A percentile compares a stretch with the other conserved stretches of the same genome.
phyloP scores from a whole-genome alignment of 2,888 invertebrate genomes.

The Prosopocoilus inquinatus region DNA sequence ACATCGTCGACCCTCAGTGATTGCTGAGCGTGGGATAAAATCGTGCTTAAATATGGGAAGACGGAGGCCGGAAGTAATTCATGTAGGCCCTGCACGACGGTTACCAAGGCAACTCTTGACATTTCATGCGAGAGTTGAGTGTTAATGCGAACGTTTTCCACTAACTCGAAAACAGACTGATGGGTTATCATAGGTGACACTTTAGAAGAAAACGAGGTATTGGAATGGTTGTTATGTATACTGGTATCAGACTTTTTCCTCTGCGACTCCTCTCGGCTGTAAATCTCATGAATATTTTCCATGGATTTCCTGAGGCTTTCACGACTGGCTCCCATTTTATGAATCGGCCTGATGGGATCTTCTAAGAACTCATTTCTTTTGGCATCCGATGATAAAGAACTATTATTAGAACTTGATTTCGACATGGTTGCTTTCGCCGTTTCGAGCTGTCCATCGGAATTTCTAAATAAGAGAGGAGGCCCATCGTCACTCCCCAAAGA shows the following conservation, averaged over 20 bases:
- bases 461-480: slow-evolving; percentile 41
- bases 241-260: slow-evolving; percentile 37
- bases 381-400: slow-evolving; percentile 12
- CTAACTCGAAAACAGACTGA: slow-evolving; percentile 69
- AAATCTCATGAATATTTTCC: slow-evolving; percentile 40
- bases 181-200: slow-evolving; percentile 53
- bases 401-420: slow-evolving; percentile 19
- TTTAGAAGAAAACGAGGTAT: slow-evolving; percentile 23
- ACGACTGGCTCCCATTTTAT: slow-evolving; percentile 32
- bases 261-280: slow-evolving; percentile 16
- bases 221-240: slow-evolving; percentile 9
- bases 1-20: slow-evolving; percentile 61
- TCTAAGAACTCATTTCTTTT: slow-evolving; percentile 30
- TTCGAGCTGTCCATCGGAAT: slow-evolving; percentile 42
- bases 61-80: slow-evolving; percentile 60
- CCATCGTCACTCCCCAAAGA: slow-evolving; percentile 38
- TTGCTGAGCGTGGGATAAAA: slow-evolving; percentile 58
- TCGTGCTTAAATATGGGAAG: slow-evolving; percentile 58
- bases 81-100: slow-evolving; percentile 61
- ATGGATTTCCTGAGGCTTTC: slow-evolving; percentile 40
- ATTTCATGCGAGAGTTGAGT: slow-evolving; percentile 84
- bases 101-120: slow-evolving; percentile 80
- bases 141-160: slow-evolving; percentile 76
- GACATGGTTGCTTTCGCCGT: slow-evolving; percentile 21
- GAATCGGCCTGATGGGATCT: slow-evolving; percentile 38